These are phyloP conservation scores for Pachycephus smyrnensis DNA, from an alignment of 2,888 invertebrate species.

Conservation along the genomic window DNA sequence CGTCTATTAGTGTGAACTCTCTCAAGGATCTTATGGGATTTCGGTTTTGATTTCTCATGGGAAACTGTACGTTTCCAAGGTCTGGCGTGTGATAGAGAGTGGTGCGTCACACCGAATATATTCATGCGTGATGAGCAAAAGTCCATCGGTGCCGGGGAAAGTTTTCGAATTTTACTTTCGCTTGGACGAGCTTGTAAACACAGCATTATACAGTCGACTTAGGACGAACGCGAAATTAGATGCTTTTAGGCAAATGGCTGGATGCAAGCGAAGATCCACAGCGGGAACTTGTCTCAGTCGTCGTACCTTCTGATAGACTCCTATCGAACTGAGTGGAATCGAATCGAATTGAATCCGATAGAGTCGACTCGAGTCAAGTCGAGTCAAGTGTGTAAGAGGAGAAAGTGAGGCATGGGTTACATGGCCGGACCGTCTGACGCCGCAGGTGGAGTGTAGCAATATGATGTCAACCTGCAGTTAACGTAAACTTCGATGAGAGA, in stretches of 20 bases:
- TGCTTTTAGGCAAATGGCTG: no score
- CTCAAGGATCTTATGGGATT: background rate
- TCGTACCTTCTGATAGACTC: background rate
- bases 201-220: background rate
- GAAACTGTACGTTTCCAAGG: background rate
- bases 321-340: background rate
- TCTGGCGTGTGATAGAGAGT: background rate
- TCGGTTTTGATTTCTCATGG: background rate
- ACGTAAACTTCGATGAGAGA: constrained; percentile 32
- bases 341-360: background rate
- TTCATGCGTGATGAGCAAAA: background rate
- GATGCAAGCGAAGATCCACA: no score
- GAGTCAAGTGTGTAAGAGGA: constrained; percentile 41
- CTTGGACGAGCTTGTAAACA: background rate
- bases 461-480: constrained; percentile 35
- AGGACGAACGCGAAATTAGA: background rate
- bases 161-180: constrained; percentile 3
- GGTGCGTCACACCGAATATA: background rate
- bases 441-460: constrained; percentile 42
- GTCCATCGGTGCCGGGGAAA: background rate
- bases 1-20: background rate
- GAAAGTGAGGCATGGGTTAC: constrained; percentile 46
- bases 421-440: constrained; percentile 35
- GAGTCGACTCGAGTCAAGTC: constrained; percentile 28
- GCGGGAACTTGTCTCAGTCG: background rate